phyloP scores from a whole-genome alignment of 2,113 vertebrate species.

The Piprites chloris region DNA sequence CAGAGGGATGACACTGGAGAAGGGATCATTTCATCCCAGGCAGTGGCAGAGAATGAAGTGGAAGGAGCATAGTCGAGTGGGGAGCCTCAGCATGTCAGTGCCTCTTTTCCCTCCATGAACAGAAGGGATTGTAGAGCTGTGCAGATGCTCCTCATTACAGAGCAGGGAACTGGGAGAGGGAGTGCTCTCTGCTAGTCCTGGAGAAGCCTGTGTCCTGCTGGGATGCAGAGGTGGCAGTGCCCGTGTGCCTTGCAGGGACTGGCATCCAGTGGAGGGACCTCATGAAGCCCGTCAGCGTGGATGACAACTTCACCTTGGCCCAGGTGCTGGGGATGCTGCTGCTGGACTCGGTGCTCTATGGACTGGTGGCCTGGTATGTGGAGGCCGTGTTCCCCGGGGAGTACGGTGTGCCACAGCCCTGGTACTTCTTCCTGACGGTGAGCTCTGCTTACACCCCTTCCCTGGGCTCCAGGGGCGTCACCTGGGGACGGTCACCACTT shows the following conservation, averaged over 20 bases:
- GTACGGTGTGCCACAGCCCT: slow-evolving; percentile 90
- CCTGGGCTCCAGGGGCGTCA: accelerated
- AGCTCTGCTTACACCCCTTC: slow-evolving; percentile 25
- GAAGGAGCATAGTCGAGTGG: not conserved
- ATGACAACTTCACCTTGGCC: slow-evolving; percentile 90
- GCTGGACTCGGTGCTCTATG: slow-evolving; percentile 84
- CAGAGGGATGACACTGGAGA: not conserved
- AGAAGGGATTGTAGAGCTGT: not conserved
- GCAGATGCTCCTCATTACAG: accelerated
- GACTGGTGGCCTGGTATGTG: slow-evolving; percentile 90
- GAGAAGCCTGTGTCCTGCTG: not conserved
- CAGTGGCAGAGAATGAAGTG: not conserved
- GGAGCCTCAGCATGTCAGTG: not conserved
- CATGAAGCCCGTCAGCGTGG: slow-evolving; percentile 87
- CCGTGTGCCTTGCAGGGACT: slow-evolving; percentile 67
- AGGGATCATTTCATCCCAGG: not conserved
- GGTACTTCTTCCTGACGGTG: slow-evolving; percentile 94
- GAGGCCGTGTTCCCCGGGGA: slow-evolving; percentile 93
- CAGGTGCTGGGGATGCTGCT: slow-evolving; percentile 90
- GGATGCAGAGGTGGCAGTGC: not conserved
- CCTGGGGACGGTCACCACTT: accelerated
- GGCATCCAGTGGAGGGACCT: slow-evolving; percentile 92
- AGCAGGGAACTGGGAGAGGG: not conserved
- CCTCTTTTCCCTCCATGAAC: not conserved
- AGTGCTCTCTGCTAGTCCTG: not conserved